phyloP scores from a whole-genome alignment of 2,113 vertebrate species.

The Trichomycterus rosablanca region DNA sequence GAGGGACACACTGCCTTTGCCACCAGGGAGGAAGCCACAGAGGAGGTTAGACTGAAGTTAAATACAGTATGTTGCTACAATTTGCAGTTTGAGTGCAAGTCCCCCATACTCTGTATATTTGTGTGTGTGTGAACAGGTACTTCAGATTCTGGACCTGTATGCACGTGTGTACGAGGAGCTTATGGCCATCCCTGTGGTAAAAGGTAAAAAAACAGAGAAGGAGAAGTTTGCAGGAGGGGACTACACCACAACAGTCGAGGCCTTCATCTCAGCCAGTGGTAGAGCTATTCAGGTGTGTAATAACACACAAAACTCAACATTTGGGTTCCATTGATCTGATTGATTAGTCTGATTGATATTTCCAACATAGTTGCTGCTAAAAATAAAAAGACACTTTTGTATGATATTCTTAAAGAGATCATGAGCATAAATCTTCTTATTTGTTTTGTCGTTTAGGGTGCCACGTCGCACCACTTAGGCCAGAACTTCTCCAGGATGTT shows the following conservation, averaged over 20 bases:
- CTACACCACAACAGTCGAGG: conserved; percentile 94
- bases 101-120: background rate
- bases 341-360: no score
- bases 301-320: background rate
- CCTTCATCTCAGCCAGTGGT: conserved; percentile 91
- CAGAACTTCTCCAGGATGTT: conserved; percentile 98
- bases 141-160: conserved; percentile 93
- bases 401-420: no score
- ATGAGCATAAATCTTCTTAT: no score
- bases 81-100: background rate
- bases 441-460: conserved; percentile 70
- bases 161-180: conserved; percentile 90
- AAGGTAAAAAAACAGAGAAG: conserved; percentile 93
- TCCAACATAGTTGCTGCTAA: no score
- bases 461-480: conserved; percentile 92
- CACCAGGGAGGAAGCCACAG: conserved; percentile 86
- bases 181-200: conserved; percentile 94
- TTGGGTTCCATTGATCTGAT: no score
- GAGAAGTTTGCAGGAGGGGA: conserved; percentile 97
- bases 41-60: conserved; percentile 72
- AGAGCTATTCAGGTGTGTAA: conserved; percentile 87
- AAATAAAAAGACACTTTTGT: no score
- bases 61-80: no score
- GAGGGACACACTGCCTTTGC: conserved; percentile 95
- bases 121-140: conserved; percentile 66